Base-by-base conservation (phyloP, 2,113 vertebrate species). In the Oryzias celebensis region DNA sequence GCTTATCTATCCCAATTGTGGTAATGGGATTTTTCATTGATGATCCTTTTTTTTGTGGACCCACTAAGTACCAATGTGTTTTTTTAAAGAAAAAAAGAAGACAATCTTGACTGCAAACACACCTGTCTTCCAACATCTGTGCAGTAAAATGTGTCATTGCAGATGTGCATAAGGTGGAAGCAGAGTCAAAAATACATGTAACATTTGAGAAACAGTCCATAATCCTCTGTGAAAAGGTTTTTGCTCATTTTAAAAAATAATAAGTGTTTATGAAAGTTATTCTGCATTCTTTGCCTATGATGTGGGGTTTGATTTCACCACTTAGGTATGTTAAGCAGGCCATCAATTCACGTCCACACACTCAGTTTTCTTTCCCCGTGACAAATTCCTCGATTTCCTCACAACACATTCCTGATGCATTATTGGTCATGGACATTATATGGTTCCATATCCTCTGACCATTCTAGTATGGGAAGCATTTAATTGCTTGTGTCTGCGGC, bases 381-480 rank as follows among this genome's bases (percentile, higher is more conserved):
- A 87, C 86, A 88, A 89, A 88, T 89, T 78, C 84, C 82, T 86
- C 46, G 73, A 89, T 89, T 85, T 85, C 77, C 82, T 82, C 84
- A 70, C 79, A 84, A 88, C 81, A 87, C 82, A 88, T 88, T 85
- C 81, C 71, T 84, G 70, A 83, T 78, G 70, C 71, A 78, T 89
- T 85, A 89, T 87, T 83, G 84, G 86, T 88, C 88, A 85, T 65
- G 81, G 80, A 26, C 69, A 68, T 88, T 87, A 84, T 75, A 71
- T 71, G 78, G 68, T 74, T 71, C 66, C 60, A 52, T 77, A 74
- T 73, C 68, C 80, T 80, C 58, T 53, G 62, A 64, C 58, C 56
- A 60, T 73, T 24, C 0, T 44, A 75, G 63, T 74, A 56, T 74
- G 76, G 76, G 67, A 72, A 64, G 81, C 70, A 73, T 85, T 74